A percentile compares a stretch with the other conserved stretches of the same genome.
Evolutionary conservation across 2,113 vertebrate species (phyloP).

Genomic region (Xenopus borealis): DNA sequence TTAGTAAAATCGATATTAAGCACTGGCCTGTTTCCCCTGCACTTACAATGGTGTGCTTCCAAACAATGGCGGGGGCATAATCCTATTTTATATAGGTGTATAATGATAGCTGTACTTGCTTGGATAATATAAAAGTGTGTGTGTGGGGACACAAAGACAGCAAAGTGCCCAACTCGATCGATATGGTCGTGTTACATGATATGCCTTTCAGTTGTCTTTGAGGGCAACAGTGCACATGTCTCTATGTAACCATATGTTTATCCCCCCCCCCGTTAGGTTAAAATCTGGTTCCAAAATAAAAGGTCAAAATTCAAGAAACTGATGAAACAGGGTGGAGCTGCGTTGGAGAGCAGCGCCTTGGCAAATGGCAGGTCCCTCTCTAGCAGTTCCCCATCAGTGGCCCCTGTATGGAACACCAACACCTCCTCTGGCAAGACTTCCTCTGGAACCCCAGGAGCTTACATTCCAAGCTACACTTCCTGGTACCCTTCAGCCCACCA

Average conservation of each 20-base stretch:
- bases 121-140: too few relatives aligned
- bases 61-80: too few relatives aligned
- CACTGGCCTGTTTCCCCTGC: too few relatives aligned
- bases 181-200: too few relatives aligned
- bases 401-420: conserved; percentile 89
- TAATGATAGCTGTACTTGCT: too few relatives aligned
- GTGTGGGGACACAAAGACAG: too few relatives aligned
- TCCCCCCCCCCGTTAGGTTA: conserved; percentile 69
- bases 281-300: conserved; percentile 97
- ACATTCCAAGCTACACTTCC: conserved; percentile 97
- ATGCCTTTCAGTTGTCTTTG: too few relatives aligned
- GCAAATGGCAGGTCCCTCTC: conserved; percentile 87
- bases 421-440: conserved; percentile 85
- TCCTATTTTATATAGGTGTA: too few relatives aligned
- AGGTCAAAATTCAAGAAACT: conserved; percentile 95
- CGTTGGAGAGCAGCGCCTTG: conserved; percentile 81
- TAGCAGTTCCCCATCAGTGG: conserved; percentile 81
- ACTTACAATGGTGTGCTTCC: too few relatives aligned
- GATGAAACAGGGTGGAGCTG: conserved; percentile 89
- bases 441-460: conserved; percentile 79
- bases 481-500: conserved; percentile 96
- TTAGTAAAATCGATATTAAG: too few relatives aligned
- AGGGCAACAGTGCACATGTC: too few relatives aligned
- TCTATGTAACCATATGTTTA: neutral
- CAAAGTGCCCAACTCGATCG: too few relatives aligned